These are phyloP conservation scores for Empidonax traillii DNA, from an alignment of 2,113 vertebrate species.

Conservation along the genomic window DNA sequence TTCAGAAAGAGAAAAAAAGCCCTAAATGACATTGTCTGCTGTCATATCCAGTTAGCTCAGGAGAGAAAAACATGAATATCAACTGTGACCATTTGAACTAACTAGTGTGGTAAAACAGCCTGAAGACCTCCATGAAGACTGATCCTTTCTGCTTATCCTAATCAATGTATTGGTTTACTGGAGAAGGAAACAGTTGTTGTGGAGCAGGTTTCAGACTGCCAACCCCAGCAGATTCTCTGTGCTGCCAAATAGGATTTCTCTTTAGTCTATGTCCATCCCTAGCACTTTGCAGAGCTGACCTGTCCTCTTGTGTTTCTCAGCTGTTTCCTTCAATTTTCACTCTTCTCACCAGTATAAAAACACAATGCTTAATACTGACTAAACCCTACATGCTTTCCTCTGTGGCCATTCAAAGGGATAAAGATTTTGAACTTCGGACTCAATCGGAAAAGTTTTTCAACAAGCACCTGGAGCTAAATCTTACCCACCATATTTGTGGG, in stretches of 20 bases:
- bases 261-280: neutral
- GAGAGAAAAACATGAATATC: slow-evolving; percentile 36
- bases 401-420: neutral
- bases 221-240: neutral
- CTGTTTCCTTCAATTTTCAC: neutral
- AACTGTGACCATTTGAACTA: slow-evolving; percentile 19
- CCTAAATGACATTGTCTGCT: slow-evolving; percentile 23
- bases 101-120: slow-evolving; percentile 18
- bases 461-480: neutral
- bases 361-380: neutral
- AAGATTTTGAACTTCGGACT: neutral
- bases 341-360: neutral
- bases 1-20: neutral
- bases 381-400: neutral
- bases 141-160: slow-evolving; percentile 53
- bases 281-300: neutral
- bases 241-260: neutral
- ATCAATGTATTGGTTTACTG: slow-evolving; percentile 45
- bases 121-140: slow-evolving; percentile 26
- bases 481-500: neutral
- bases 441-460: neutral
- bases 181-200: neutral
- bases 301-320: neutral
- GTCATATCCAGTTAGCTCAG: slow-evolving; percentile 22
- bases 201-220: slow-evolving; percentile 22